A percentile compares a stretch with the other conserved stretches of the same genome.
Evolutionary conservation across 2,113 vertebrate genomes (phyloP).

Genomic region (Sclerurus mexicanus): DNA sequence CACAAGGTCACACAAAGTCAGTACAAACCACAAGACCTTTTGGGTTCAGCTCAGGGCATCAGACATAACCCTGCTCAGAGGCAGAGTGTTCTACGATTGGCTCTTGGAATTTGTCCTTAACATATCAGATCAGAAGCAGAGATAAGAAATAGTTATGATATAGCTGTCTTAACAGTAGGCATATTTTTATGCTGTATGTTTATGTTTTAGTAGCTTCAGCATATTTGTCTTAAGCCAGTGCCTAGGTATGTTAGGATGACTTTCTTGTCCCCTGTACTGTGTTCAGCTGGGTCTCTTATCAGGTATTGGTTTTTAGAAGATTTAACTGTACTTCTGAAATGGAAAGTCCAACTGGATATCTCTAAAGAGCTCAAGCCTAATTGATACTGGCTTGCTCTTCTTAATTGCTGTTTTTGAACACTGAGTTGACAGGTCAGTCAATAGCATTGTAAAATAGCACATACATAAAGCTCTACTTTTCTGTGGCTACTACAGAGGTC

Average conservation of each 20-base stretch:
- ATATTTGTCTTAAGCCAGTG: background rate
- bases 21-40: background rate
- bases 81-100: background rate
- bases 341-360: background rate
- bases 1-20: conserved; percentile 57
- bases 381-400: background rate
- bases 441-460: background rate
- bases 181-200: background rate
- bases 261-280: background rate
- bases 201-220: background rate
- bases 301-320: background rate
- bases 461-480: background rate
- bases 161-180: background rate
- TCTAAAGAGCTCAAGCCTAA: background rate
- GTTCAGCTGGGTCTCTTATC: background rate
- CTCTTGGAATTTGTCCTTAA: background rate
- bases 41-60: background rate
- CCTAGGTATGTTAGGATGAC: background rate
- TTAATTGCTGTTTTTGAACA: background rate
- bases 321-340: background rate
- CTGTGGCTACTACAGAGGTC: background rate
- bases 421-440: background rate
- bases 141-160: background rate
- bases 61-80: background rate
- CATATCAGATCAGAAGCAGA: background rate